Conservation (phyloP, 2,888 invertebrate species). For the Thera britannica region DNA sequence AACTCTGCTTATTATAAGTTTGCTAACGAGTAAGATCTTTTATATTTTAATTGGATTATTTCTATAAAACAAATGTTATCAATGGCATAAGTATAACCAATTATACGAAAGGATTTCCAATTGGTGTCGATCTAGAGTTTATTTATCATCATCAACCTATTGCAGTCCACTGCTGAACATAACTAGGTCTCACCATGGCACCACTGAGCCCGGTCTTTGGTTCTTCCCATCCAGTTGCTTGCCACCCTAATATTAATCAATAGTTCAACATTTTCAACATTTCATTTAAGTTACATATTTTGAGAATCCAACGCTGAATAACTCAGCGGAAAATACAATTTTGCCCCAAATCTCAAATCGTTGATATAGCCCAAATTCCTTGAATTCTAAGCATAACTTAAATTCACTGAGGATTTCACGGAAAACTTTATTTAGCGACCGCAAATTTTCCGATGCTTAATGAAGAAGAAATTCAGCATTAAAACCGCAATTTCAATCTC, state of each 20-base stretch:
- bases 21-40: conserved; percentile 1
- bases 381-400: conserved; percentile 31
- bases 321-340: conserved; percentile 17
- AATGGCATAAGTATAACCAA: no score
- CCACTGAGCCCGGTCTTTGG: no score
- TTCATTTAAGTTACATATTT: background rate
- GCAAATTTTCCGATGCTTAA: conserved; percentile 35
- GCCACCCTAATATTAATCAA: background rate
- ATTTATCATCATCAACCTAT: no score
- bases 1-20: conserved; percentile 15
- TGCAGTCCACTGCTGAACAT: no score
- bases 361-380: conserved; percentile 36
- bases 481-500: conserved; percentile 20
- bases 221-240: no score
- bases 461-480: conserved; percentile 27
- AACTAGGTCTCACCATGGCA: no score
- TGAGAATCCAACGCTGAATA: conserved; percentile 6
- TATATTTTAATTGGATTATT: no score
- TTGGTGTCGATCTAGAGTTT: no score
- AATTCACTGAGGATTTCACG: conserved; percentile 34
- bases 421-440: conserved; percentile 34
- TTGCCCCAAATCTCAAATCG: conserved; percentile 22
- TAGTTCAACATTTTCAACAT: background rate
- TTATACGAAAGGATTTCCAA: no score
- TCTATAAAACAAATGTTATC: no score